phyloP scores from a whole-genome alignment of 2,888 invertebrate genomes.

The Galeruca laticollis region DNA sequence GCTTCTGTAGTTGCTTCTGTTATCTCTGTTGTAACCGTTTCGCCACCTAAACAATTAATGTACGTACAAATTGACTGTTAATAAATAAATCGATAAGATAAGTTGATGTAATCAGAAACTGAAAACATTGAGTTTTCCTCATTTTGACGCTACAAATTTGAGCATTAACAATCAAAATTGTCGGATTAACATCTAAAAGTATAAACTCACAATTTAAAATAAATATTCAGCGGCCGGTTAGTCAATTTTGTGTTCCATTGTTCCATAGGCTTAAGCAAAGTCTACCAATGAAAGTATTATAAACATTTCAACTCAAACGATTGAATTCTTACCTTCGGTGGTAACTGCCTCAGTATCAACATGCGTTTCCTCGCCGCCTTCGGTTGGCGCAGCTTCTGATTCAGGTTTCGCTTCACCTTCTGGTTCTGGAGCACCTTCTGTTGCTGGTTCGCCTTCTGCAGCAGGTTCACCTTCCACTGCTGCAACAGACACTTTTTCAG shows the following conservation, averaged over 20 bases:
- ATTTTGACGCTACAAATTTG: no score
- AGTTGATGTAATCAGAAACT: no score
- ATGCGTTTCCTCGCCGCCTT: slow-evolving; percentile 31
- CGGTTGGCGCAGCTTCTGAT: slow-evolving; percentile 24
- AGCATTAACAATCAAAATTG: no score
- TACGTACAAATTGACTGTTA: not conserved
- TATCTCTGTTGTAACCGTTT: slow-evolving; percentile 33
- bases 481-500: slow-evolving; percentile 11
- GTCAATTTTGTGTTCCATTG: no score
- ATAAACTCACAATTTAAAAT: no score
- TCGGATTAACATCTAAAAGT: no score
- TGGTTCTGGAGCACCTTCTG: not conserved
- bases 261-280: no score
- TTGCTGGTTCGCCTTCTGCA: not conserved
- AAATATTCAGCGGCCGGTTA: no score
- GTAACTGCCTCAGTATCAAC: slow-evolving; percentile 38
- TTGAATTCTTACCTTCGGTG: slow-evolving; percentile 1
- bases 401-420: slow-evolving; percentile 26
- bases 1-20: slow-evolving; percentile 25
- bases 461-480: slow-evolving; percentile 13
- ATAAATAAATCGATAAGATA: not conserved
- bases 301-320: not conserved
- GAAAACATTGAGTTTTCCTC: no score
- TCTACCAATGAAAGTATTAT: no score
- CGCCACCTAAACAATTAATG: slow-evolving; percentile 21